These are phyloP conservation scores for Hydraecia micacea DNA, from an alignment of 2,888 invertebrate species.

Conservation along the genomic window DNA sequence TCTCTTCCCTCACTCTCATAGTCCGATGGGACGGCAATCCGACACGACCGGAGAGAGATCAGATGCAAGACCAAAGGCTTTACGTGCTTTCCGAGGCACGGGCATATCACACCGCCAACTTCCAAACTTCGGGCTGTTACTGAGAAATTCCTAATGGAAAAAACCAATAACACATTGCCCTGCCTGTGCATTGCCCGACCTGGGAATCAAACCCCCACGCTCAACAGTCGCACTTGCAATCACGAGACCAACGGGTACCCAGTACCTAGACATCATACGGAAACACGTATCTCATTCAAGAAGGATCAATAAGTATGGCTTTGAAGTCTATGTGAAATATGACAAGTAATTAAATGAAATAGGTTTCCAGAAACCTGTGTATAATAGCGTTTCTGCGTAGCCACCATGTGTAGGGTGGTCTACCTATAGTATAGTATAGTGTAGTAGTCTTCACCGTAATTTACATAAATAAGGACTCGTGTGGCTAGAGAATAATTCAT, in stretches of 20 bases:
- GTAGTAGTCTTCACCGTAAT: conserved; percentile 28
- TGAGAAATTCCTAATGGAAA: neutral
- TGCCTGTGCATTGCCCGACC: neutral
- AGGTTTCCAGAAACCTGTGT: conserved; percentile 2
- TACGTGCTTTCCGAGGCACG: neutral
- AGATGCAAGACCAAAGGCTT: neutral
- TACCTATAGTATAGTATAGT: conserved; percentile 8
- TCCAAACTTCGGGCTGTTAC: neutral
- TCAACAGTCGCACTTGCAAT: neutral
- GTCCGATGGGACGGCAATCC: neutral
- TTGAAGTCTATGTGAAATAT: neutral
- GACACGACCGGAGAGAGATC: neutral
- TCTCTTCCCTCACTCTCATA: neutral
- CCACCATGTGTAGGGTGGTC: conserved; percentile 7
- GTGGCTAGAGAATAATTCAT: conserved; percentile 59
- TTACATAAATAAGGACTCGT: conserved; percentile 60
- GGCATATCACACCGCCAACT: neutral
- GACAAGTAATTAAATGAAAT: conserved; percentile 10
- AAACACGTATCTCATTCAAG: neutral
- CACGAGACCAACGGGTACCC: neutral
- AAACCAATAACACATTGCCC: neutral
- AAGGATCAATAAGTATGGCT: neutral
- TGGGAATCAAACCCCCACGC: neutral
- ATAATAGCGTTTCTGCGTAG: conserved; percentile 12
- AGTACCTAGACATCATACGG: neutral